Evolutionary conservation across 2,113 vertebrate species (phyloP), one percentile per base, ranked within the genome.

Genomic region (Saimiri boliviensis): DNA sequence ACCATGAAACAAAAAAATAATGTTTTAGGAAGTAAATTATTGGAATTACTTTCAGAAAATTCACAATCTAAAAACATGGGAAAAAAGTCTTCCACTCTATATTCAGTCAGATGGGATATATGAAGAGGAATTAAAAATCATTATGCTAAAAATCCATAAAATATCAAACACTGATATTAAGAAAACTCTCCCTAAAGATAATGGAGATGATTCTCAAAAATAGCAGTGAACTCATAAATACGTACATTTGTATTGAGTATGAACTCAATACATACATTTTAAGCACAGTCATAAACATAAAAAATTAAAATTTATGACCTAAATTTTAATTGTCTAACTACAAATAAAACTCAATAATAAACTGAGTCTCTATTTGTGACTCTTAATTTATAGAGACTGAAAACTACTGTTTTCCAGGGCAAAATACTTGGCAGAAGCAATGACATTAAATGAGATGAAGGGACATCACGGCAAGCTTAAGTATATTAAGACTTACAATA

Each of bases 311-410:
- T 20, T 86, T 73, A 54, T 60, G 9, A 35, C 52, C 16, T 49
- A 52, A 73, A 32, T 80, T n/a, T 95, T 84, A 83, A 52, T 84
- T 35, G 42, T 40, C 81, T 74, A 83, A 70, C 35, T 88, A 89
- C 66, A 95, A 89, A 71, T 20, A 76, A 74, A 47, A 77, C 47
- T 89, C 63, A 86, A 83, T 90, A 85, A 52, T 63, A 86, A 93
- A 93, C 52, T 86, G 79, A 93, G 49, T 8, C 37, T 54, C 13
- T 66, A 17, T 63, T 86, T 91, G 14, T 81, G 52, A 52, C 52
- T 52, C 16, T 52, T 52, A 52, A 52, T 52, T 52, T 52, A 52
- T 49, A 66, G 30, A 56, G 16, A 35, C 37, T 30, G 20, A 52
- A 90, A 84, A 86, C 47, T 66, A 47, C 2, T 32, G 56, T 47